Base-by-base conservation (phyloP, 2,113 vertebrate species). In the Anarhynchus alexandrinus region DNA sequence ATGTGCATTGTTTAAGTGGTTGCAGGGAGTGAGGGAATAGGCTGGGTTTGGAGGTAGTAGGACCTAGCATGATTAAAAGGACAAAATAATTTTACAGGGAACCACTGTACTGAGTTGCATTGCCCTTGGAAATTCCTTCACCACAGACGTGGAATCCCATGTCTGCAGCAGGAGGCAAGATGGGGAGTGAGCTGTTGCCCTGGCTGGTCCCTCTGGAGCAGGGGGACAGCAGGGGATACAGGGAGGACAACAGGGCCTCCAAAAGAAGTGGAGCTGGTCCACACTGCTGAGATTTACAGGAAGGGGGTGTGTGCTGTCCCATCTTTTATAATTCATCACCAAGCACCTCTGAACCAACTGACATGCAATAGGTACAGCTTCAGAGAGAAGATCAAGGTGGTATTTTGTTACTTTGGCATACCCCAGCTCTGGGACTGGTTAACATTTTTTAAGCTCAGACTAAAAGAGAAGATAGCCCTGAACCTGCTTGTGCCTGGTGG, bases 141-240 rank as follows among this genome's bases (percentile, higher is more conserved):
- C 5, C 29, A 34, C 16, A 36, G n/a, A 15, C 0, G 1, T 21
- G 27, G 40, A 83, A 22, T 38, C 43, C 32, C 4, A 14, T 0
- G 0, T 36, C 29, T 55, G 45, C 43, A 72, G 29, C 22, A 43
- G 43, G 6, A 92, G 16, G 7, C 2, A 5, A 66, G 34, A 9
- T 29, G 5, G 9, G 25, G 12, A 54, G 34, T 4, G 10, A 78
- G 64, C 23, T 55, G 25, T 13, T 59, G n/a, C 58, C 40, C 29
- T 6, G 1, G 6, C 10, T n/a, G 16, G 9, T 64, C 17, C 32
- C 1, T 40, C 21, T 61, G 30, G 30, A 81, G 38, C 32, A 55
- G 21, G 5, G 6, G 0, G 0, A 40, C 21, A 71, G 42, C 34
- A 59, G 15, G 14, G 32, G 29, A 38, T 19, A 67, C 1, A 0